Conservation (phyloP, 2,113 vertebrate species). For the Colaptes auratus region DNA sequence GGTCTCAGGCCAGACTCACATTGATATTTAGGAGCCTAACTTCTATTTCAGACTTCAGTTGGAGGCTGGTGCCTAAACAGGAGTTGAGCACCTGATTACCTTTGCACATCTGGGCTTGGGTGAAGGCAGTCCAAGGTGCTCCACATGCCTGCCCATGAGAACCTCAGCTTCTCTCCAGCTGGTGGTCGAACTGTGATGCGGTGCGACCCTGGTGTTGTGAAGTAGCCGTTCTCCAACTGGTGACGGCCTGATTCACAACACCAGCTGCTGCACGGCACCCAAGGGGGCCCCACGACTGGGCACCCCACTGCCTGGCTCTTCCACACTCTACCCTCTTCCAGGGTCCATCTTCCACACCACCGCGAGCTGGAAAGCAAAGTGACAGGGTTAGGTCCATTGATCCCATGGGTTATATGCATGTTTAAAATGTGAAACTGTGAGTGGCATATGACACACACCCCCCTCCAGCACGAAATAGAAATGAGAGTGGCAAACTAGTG, state of each 20-base stretch:
- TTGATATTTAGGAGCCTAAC: constrained; percentile 62
- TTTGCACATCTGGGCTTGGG: constrained; percentile 45
- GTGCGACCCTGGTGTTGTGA: constrained; percentile 98
- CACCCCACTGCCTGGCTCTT: background rate
- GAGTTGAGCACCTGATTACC: constrained; percentile 66
- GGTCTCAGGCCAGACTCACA: constrained; percentile 41
- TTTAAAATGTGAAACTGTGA: background rate
- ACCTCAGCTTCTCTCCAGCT: background rate
- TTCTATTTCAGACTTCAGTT: constrained; percentile 63
- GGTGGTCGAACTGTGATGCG: constrained; percentile 68
- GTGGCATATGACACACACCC: background rate
- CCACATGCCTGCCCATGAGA: background rate
- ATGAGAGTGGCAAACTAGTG: background rate
- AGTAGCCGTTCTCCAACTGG: constrained; percentile 91
- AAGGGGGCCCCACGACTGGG: background rate
- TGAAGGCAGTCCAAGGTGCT: background rate
- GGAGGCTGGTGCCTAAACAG: constrained; percentile 55
- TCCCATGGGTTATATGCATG: background rate
- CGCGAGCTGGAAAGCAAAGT: background rate
- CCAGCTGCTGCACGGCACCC: constrained; percentile 94
- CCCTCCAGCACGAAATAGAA: background rate
- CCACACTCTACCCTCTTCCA: background rate
- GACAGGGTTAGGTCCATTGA: background rate
- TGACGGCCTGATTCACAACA: constrained; percentile 99
- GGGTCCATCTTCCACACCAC: background rate